These are phyloP conservation scores for Etia nguti DNA, from an alignment of 2,113 vertebrate species.

Conservation along the genomic window DNA sequence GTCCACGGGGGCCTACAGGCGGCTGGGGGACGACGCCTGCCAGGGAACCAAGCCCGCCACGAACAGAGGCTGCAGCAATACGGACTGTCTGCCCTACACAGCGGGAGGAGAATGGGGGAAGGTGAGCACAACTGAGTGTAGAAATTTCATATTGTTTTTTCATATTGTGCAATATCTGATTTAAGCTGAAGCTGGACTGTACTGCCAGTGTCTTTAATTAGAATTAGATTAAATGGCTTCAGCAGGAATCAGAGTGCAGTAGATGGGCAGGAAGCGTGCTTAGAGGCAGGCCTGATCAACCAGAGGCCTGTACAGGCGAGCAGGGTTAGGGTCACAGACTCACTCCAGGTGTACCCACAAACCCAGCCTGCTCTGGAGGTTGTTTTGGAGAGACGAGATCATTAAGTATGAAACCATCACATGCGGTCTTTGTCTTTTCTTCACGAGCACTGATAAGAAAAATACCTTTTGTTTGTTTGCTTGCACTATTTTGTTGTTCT, in stretches of 20 bases:
- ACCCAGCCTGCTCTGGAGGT: not conserved
- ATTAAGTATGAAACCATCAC: not conserved
- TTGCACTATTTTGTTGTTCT: not conserved
- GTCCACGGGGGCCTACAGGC: constrained; percentile 81
- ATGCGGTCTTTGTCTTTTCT: not conserved
- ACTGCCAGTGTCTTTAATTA: not conserved
- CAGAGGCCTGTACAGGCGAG: not conserved
- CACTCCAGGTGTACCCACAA: not conserved
- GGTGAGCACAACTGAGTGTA: constrained; percentile 64
- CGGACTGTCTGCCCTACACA: constrained; percentile 79
- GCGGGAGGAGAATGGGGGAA: constrained; percentile 81
- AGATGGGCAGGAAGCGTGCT: not conserved
- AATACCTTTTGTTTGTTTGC: fast-evolving
- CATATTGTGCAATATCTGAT: not conserved
- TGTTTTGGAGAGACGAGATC: not conserved
- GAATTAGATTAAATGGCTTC: not conserved
- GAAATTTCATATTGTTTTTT: not conserved
- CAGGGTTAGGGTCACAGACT: not conserved
- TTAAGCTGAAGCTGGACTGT: not conserved
- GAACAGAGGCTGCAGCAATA: constrained; percentile 75
- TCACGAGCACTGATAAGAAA: not conserved
- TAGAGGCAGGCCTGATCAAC: not conserved
- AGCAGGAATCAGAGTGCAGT: not conserved
- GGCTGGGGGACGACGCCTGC: constrained; percentile 74
- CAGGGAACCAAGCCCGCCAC: constrained; percentile 60